Evolutionary conservation across 1,140 invertebrate species (phyloP).

Genomic region (Stegodyphus mimosarum): DNA sequence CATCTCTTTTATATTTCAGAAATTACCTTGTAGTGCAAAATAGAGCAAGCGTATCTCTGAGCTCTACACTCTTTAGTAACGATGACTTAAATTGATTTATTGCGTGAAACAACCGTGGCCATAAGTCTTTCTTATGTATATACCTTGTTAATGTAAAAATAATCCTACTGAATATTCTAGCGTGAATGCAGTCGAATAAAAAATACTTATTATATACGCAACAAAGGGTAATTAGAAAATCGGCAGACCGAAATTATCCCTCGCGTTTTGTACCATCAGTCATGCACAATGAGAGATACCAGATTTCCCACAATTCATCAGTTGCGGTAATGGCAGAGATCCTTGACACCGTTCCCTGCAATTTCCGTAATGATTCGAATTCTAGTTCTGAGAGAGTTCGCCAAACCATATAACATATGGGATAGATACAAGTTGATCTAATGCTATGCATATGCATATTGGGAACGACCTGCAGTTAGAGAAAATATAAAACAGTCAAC

Average conservation of each 20-base stretch:
- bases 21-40: too few species aligned
- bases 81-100: constrained; percentile 7
- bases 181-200: background rate
- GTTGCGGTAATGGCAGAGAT: constrained; percentile 27
- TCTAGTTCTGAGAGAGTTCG: background rate
- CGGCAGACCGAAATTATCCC: constrained; percentile 26
- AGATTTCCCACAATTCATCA: constrained; percentile 54
- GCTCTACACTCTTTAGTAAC: too few species aligned
- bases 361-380: constrained; percentile 37
- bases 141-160: constrained; percentile 32
- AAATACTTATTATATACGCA: constrained; percentile 13
- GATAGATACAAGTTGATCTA: background rate
- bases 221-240: constrained; percentile 31
- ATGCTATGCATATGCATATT: constrained; percentile 11
- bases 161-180: background rate
- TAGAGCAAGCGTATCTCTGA: too few species aligned
- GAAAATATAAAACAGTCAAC: background rate
- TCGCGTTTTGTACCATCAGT: constrained; percentile 29
- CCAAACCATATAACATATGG: background rate
- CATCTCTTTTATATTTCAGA: too few species aligned
- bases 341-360: constrained; percentile 21
- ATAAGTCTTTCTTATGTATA: constrained; percentile 34
- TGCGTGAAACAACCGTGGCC: background rate
- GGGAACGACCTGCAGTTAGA: background rate
- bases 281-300: constrained; percentile 45